Percentiles rank a stretch among this genome's conserved stretches.
phyloP scores from a whole-genome alignment of 2,797 vertebrate species.

The Lutjanus campechanus region DNA sequence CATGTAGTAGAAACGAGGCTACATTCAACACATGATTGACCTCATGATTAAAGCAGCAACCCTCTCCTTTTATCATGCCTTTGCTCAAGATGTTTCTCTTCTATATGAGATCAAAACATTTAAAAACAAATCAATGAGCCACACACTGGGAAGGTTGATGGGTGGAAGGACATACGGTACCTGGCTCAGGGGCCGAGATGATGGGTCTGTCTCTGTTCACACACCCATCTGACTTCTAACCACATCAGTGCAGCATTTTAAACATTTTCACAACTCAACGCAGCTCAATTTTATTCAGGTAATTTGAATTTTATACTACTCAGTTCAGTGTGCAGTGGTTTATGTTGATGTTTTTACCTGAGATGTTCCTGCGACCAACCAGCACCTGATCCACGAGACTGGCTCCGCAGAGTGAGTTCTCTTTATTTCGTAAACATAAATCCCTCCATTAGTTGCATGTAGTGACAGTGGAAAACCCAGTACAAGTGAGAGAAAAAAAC shows the following conservation, averaged over 20 bases:
- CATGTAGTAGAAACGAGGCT: neutral
- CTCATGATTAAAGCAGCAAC: slow-evolving; percentile 10
- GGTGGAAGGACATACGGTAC: neutral
- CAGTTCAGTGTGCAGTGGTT: no score
- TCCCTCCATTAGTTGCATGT: neutral
- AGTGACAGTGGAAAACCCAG: neutral
- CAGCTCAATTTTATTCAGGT: neutral
- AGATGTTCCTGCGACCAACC: no score
- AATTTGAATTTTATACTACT: neutral
- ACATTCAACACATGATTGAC: neutral
- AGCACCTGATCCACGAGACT: no score
- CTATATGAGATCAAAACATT: slow-evolving; percentile 5
- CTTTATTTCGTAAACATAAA: neutral
- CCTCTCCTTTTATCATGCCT: slow-evolving; percentile 1
- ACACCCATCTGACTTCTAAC: neutral
- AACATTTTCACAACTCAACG: neutral
- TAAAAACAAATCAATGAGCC: slow-evolving; percentile 23
- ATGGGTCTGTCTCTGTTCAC: slow-evolving; percentile 1
- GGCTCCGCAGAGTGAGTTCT: no score
- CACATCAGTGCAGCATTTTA: neutral
- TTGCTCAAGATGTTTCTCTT: neutral
- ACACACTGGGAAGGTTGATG: neutral
- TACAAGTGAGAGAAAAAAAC: neutral
- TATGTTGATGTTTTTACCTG: no score
- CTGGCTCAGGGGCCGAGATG: slow-evolving; percentile 13